Evolutionary conservation across 1,140 invertebrate species (phyloP).

Genomic region (Nasonia longicornis): DNA sequence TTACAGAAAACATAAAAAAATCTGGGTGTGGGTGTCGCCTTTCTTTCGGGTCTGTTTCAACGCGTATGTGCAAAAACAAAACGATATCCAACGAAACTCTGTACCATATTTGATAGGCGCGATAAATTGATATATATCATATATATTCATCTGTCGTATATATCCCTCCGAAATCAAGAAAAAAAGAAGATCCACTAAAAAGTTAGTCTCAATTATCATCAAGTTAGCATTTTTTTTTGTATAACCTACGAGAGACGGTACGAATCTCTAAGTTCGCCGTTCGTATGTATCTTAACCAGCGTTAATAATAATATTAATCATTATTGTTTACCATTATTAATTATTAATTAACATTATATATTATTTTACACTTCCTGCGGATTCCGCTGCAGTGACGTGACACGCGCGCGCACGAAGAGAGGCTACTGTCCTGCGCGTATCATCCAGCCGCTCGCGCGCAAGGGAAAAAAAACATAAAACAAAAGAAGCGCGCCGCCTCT

Average conservation of each 20-base stretch:
- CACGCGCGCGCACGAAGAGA: slow-evolving; percentile 21
- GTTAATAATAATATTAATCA: slow-evolving; percentile 58
- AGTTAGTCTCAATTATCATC: slow-evolving; percentile 56
- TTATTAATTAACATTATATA: slow-evolving; percentile 62
- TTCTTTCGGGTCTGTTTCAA: background rate
- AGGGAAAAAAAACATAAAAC: slow-evolving; percentile 22
- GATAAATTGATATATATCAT: slow-evolving; percentile 22
- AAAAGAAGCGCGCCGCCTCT: slow-evolving; percentile 42
- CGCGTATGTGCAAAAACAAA: slow-evolving; percentile 7
- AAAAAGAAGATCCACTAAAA: slow-evolving; percentile 53
- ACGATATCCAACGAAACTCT: slow-evolving; percentile 22
- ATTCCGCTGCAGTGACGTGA: slow-evolving; percentile 47
- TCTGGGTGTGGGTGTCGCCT: background rate
- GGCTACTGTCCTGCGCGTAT: slow-evolving; percentile 43
- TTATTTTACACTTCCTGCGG: slow-evolving; percentile 59
- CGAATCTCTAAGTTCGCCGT: slow-evolving; percentile 58
- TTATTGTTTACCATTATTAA: slow-evolving; percentile 53
- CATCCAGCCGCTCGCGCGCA: slow-evolving; percentile 37
- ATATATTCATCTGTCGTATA: background rate
- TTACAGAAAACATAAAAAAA: slow-evolving; percentile 18
- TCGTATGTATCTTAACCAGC: slow-evolving; percentile 39
- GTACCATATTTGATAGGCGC: background rate
- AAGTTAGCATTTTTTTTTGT: slow-evolving; percentile 54
- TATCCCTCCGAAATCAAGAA: slow-evolving; percentile 18
- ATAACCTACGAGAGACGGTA: slow-evolving; percentile 53